phyloP scores from a whole-genome alignment of 2,797 vertebrate species.

The Echeneis naucrates region DNA sequence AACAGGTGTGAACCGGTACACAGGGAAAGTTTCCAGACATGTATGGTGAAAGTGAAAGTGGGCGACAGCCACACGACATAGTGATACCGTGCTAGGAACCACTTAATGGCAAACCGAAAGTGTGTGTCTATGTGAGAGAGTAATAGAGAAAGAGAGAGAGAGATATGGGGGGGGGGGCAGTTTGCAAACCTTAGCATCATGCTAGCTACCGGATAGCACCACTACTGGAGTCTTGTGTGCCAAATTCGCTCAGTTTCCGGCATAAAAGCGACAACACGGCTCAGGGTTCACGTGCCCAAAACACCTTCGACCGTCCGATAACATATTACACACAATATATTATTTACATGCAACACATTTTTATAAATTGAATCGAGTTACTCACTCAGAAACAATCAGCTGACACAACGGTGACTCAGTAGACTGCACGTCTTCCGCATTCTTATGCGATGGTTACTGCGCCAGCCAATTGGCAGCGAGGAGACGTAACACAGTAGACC shows the following conservation, averaged over 20 bases:
- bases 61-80: not conserved
- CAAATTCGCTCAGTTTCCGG: constrained; percentile 10
- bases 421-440: constrained; percentile 87
- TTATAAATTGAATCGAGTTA: constrained; percentile 81
- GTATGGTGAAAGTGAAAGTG: constrained; percentile 69
- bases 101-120: constrained; percentile 58
- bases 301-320: not conserved
- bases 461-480: constrained; percentile 65
- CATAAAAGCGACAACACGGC: constrained; percentile 49
- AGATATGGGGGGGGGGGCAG: no score
- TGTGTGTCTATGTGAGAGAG: constrained; percentile 13
- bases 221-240: constrained; percentile 24
- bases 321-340: constrained; percentile 30
- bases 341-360: constrained; percentile 57
- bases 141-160: no score
- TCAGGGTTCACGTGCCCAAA: constrained; percentile 9
- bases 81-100: not conserved
- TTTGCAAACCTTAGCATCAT: constrained; percentile 63
- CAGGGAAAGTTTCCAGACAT: constrained; percentile 35
- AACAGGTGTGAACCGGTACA: constrained; percentile 65
- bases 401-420: constrained; percentile 91
- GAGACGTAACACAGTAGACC: constrained; percentile 10
- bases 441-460: constrained; percentile 76
- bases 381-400: constrained; percentile 90
- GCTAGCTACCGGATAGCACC: constrained; percentile 73